Evolutionary conservation across 2,113 vertebrate species (phyloP).

Genomic region (Smithornis capensis): DNA sequence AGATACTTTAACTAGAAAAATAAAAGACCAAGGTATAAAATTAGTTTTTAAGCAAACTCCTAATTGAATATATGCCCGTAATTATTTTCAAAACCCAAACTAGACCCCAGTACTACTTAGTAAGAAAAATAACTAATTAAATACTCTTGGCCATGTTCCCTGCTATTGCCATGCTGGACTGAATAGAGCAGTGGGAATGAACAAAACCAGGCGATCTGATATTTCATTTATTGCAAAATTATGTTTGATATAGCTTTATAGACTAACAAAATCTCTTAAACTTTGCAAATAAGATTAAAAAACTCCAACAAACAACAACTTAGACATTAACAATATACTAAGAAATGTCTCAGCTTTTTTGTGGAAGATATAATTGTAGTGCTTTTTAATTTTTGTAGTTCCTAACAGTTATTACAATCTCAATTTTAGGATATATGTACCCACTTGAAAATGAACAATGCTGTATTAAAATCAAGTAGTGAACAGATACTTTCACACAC

Average conservation of each 20-base stretch:
- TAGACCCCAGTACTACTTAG: neutral
- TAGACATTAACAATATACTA: neutral
- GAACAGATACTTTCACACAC: neutral
- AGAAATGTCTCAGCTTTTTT: neutral
- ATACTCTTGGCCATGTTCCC: neutral
- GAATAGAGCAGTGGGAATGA: neutral
- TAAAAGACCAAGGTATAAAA: neutral
- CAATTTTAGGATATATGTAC: neutral
- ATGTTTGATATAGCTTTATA: neutral
- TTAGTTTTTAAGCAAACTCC: neutral
- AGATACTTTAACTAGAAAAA: neutral
- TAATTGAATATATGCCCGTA: neutral
- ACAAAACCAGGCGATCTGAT: neutral
- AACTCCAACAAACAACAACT: neutral
- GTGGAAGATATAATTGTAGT: neutral
- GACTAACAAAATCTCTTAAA: neutral
- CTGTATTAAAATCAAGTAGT: neutral
- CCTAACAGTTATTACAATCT: neutral
- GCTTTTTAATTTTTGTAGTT: neutral
- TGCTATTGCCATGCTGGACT: neutral
- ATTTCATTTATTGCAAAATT: neutral
- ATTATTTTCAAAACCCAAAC: neutral
- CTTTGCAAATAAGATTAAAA: neutral
- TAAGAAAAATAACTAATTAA: neutral
- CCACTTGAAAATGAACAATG: neutral